Base-by-base conservation (phyloP, 2,888 invertebrate species). In the Caenorhabditis auriculariae region DNA sequence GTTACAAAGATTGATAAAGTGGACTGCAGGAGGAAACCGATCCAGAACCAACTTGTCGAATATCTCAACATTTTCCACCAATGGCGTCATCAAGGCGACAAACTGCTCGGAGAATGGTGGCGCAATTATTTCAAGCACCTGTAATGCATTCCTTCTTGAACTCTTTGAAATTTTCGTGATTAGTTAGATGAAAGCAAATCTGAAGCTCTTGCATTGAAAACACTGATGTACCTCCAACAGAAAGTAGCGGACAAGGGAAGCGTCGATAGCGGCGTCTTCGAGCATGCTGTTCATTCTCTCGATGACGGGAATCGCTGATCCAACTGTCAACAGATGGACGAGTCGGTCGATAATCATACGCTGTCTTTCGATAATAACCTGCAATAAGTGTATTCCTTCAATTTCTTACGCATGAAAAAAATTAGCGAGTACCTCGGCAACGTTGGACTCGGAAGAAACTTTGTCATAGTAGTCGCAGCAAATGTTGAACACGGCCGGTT, bases 291-390 rank as follows among this genome's bases (percentile, higher is more conserved):
- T 29, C 37, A 54, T 45, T 42, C 54, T 51, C 47, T 69, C 69
- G 5, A 66, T 49, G 15, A 73, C 63, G 17, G 65, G 60, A 28
- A 66, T 38, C n/a, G 55, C 67, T 42, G 47, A 54, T n/a, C 72
- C 73, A 24, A 53, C 52, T 32, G 50, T 54, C 3, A 73, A 29
- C 17, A 73, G 53, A 41, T 73, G 68, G 12, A 73, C 62, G 49
- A 74, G 60, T 9, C 73, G 62, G 49, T 73, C 73, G 23, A 73
- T 52, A 15, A 74, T 54, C 29, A 47, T 28, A 12, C 68, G 54
- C 47, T 73, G 73, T 9, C 73, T 44, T 27, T 61, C 66, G 63
- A 73, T 74, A 3, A 60, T 55, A 24, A 60, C 32, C 49, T 53
- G 28, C n/a, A 41, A 41, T 41, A 41, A n/a, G 7, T n/a, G 15